Evolutionary conservation across 2,888 invertebrate species (phyloP).

Genomic region (Cosmia trapezina): DNA sequence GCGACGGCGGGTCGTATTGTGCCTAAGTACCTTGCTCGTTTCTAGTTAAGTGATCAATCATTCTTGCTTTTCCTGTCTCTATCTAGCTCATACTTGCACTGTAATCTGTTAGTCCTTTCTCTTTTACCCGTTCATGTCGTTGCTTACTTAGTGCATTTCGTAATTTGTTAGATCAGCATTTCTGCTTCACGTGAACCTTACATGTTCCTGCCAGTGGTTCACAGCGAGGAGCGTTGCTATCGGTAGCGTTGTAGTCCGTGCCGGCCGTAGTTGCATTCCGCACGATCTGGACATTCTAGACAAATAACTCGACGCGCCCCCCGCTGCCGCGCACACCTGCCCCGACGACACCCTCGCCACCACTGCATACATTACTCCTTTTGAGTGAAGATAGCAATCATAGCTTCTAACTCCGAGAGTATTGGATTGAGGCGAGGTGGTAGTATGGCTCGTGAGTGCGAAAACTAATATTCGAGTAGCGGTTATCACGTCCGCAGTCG

Average conservation of each 20-base stretch:
- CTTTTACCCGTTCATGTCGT: neutral
- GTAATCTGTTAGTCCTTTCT: neutral
- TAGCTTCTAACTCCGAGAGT: constrained; percentile 21
- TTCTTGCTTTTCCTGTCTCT: neutral
- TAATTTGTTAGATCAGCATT: constrained; percentile 8
- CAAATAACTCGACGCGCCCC: constrained; percentile 69
- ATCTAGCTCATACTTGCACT: neutral
- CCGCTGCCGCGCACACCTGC: constrained; percentile 32
- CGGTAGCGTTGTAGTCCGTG: constrained; percentile 36
- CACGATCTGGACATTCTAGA: constrained; percentile 71
- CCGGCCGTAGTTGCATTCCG: constrained; percentile 68
- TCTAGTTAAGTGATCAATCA: too few species aligned
- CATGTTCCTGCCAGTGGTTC: neutral
- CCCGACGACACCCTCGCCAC: constrained; percentile 3
- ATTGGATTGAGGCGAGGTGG: constrained; percentile 27
- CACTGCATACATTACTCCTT: constrained; percentile 54
- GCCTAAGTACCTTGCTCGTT: too few species aligned
- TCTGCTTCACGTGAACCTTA: neutral
- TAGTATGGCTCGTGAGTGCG: neutral
- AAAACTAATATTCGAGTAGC: constrained; percentile 44
- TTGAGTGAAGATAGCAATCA: neutral
- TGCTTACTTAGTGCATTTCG: neutral
- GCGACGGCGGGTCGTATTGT: too few species aligned
- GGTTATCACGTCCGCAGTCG: constrained; percentile 64
- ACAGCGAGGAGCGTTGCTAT: constrained; percentile 22